Evolutionary conservation across 2,113 vertebrate genomes (phyloP).

Genomic region (Callorhinus ursinus): DNA sequence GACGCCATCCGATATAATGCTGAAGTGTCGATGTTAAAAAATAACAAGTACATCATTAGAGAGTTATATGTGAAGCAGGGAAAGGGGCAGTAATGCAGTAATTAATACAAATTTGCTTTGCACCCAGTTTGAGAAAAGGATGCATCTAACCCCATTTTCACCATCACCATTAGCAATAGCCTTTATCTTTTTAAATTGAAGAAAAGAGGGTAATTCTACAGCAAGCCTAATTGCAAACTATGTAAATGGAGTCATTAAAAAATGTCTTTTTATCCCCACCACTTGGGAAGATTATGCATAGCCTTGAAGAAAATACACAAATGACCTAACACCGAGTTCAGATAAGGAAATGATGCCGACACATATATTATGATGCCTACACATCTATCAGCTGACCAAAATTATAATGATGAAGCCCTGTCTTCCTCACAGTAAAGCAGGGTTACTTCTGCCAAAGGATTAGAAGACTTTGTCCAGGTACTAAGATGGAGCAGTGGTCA

Average conservation of each 20-base stretch:
- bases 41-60: conserved; percentile 9
- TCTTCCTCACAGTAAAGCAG: neutral
- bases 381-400: conserved; percentile 23
- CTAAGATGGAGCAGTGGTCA: neutral
- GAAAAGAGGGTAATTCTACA: conserved; percentile 18
- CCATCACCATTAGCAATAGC: conserved; percentile 24
- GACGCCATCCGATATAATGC: neutral
- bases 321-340: conserved; percentile 28
- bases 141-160: neutral
- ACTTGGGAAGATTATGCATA: conserved; percentile 60
- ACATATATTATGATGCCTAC: neutral
- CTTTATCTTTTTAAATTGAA: conserved; percentile 54
- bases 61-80: neutral
- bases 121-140: conserved; percentile 24
- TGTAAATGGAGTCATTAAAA: conserved; percentile 46
- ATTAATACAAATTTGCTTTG: conserved; percentile 62
- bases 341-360: conserved; percentile 47
- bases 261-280: conserved; percentile 8
- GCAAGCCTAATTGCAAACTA: conserved; percentile 38
- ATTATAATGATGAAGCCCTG: neutral
- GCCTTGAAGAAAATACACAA: conserved; percentile 64
- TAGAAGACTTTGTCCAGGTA: neutral
- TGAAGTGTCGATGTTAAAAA: neutral
- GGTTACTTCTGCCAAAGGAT: neutral
- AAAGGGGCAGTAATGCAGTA: neutral